A percentile compares a stretch with the other conserved stretches of the same genome.
Evolutionary conservation across 2,888 invertebrate species (phyloP).

Genomic region (Palloptera scutellata): DNA sequence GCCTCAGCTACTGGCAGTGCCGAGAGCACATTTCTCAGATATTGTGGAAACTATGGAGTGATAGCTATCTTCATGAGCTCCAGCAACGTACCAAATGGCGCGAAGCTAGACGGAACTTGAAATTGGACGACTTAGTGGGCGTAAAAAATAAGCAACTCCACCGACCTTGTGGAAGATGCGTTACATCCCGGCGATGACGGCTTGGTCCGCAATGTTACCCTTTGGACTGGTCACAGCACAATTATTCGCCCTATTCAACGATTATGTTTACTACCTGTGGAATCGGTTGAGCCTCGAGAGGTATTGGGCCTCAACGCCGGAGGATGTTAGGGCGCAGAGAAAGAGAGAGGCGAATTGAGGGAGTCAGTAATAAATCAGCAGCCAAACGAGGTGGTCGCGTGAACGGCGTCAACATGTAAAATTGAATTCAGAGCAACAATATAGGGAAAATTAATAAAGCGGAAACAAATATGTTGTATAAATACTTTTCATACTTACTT

Average conservation of each 20-base stretch:
- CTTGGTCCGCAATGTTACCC: slow-evolving; percentile 18
- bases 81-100: slow-evolving; percentile 36
- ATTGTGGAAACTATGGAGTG: no score
- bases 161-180: no score
- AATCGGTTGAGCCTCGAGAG: slow-evolving; percentile 15
- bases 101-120: slow-evolving; percentile 29
- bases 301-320: slow-evolving; percentile 19
- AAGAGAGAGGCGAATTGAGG: no score
- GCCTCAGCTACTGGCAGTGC: no score
- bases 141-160: slow-evolving; percentile 24
- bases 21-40: no score
- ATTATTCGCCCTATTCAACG: slow-evolving; percentile 14
- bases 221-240: slow-evolving; percentile 17
- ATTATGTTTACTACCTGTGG: slow-evolving; percentile 11
- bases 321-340: slow-evolving; percentile 24
- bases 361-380: no score
- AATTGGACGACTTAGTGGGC: slow-evolving; percentile 23
- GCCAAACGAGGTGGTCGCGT: no score
- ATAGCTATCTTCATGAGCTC: slow-evolving; percentile 31
- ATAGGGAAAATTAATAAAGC: no score
- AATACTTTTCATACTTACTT: no score
- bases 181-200: slow-evolving; percentile 16
- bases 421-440: no score
- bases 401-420: no score
- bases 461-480: no score